These are phyloP conservation scores for Bombus waltoni DNA, from an alignment of 1,140 invertebrate genomes.

Conservation along the genomic window DNA sequence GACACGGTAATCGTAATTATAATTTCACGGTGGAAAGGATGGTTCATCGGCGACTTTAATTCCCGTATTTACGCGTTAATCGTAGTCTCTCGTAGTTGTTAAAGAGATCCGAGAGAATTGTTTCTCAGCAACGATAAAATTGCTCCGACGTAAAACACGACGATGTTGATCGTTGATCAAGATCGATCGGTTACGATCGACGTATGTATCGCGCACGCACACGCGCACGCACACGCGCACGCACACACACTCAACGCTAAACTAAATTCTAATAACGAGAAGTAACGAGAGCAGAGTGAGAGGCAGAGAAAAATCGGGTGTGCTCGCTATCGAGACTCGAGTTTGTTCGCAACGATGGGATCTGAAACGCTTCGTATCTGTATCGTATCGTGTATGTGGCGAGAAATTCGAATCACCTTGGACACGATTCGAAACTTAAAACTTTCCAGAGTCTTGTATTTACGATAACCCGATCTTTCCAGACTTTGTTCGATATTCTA, in stretches of 20 bases:
- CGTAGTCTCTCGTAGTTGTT: no score
- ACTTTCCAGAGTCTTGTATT: no score
- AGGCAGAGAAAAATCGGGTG: conserved; percentile 25
- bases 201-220: not conserved
- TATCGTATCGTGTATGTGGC: no score
- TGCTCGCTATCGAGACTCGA: conserved; percentile 27
- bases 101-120: not conserved
- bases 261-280: not conserved
- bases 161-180: not conserved
- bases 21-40: no score
- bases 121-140: not conserved
- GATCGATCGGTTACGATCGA: not conserved
- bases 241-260: no score
- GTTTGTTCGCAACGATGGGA: conserved; percentile 51
- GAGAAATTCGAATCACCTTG: no score
- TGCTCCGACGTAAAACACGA: not conserved
- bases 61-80: no score
- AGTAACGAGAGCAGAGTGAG: not conserved
- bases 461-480: no score
- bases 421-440: no score
- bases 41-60: no score
- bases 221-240: accelerated
- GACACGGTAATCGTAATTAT: not conserved
- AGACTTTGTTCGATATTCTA: no score
- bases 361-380: no score